Conservation (phyloP, 2,888 invertebrate species). For the Drosophila anomalata region DNA sequence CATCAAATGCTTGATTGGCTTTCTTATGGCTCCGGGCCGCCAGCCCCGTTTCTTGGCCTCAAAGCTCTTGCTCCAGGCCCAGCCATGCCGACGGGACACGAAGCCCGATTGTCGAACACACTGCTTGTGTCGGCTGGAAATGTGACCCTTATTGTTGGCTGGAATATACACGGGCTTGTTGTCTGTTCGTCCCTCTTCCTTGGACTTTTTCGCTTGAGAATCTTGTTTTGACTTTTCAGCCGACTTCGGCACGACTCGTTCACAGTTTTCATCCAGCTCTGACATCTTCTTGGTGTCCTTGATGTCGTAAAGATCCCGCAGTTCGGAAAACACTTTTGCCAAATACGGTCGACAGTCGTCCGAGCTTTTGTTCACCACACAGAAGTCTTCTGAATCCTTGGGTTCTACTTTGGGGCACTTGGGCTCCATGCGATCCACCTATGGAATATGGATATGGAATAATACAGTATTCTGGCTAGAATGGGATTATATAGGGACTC, state of each 20-base stretch:
- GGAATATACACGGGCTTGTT: not conserved
- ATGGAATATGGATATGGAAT: not conserved
- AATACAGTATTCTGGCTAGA: not conserved
- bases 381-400: conserved; percentile 56
- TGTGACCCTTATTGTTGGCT: conserved; percentile 8
- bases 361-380: conserved; percentile 43
- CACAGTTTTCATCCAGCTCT: conserved; percentile 51
- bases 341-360: conserved; percentile 78
- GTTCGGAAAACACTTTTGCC: conserved; percentile 80
- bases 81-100: conserved; percentile 88
- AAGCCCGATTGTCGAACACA: conserved; percentile 64
- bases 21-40: conserved; percentile 81
- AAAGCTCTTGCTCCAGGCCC: conserved; percentile 86
- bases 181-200: not conserved
- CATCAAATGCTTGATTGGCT: conserved; percentile 81
- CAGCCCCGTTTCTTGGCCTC: conserved; percentile 74
- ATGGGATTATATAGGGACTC: not conserved
- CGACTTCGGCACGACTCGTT: conserved; percentile 6
- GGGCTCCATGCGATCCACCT: conserved; percentile 15
- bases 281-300: conserved; percentile 54
- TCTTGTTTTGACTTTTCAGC: not conserved
- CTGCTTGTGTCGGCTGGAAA: conserved; percentile 39
- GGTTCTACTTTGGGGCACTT: conserved; percentile 48
- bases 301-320: conserved; percentile 78
- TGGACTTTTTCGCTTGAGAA: not conserved